Evolutionary conservation across 2,113 vertebrate genomes (phyloP), one percentile per base, ranked within the genome.

Genomic region (Parus major): DNA sequence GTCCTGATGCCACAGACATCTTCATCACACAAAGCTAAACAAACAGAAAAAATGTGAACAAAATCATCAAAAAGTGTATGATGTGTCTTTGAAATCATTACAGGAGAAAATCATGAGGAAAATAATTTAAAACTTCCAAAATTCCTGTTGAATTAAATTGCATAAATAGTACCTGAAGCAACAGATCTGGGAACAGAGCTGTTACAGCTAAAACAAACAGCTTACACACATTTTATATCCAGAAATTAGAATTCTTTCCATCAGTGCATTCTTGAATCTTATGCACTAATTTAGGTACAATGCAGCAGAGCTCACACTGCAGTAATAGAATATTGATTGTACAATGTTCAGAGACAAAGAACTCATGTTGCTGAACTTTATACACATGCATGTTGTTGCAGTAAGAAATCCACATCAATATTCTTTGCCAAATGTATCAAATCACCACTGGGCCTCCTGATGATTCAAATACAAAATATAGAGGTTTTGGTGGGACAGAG

Each of bases 281-380:
- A 94, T 59, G 97, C 83, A 91, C 82, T 96, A 96, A 97, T 97
- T 96, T 95, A 92, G 95, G 85, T 97, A 97, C 84, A 94, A 76
- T 95, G 90, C 91, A 94, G 79, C 86, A 94, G 73, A 93, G 73
- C 75, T 95, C 68, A 9, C 39, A n/a, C 69, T 91, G 85, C 84
- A 92, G 93, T 97, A 98, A 97, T 96, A 90, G 96, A 95, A 93
- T 98, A 98, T 97, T 97, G 98, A 98, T 97, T 97, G 83, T 85
- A 96, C 92, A 93, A 90, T 70, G 68, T 91, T 97, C 92, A 68
- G 93, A 97, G 88, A 93, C 87, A 95, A 96, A 96, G 94, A 96
- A 97, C 60, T 97, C 94, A 86, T 83, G 80, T 88, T 88, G 81
- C 70, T 93, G 50, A 95, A 83, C 89, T 93, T 96, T 81, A 93